These are phyloP conservation scores for Phoebastria nigripes DNA, from an alignment of 2,797 vertebrate species.

Conservation along the genomic window DNA sequence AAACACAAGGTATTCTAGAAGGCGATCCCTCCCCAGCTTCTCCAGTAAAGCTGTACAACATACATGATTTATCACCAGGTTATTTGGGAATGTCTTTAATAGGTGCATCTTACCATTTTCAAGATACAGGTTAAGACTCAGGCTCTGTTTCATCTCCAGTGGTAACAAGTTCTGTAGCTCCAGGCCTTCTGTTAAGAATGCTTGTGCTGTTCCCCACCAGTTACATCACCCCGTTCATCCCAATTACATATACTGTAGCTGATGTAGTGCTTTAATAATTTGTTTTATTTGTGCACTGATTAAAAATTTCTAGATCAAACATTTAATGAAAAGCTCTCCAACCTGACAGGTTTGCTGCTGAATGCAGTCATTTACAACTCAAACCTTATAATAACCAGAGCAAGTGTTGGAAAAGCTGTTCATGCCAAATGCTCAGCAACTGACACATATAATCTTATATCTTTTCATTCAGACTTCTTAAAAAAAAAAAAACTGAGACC, in stretches of 20 bases:
- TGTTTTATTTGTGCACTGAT: slow-evolving; percentile 65
- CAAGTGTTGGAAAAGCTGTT: slow-evolving; percentile 65
- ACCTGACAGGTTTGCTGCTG: slow-evolving; percentile 48
- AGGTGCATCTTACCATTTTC: slow-evolving; percentile 29
- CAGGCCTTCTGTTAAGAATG: slow-evolving; percentile 48
- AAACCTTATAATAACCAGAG: slow-evolving; percentile 58
- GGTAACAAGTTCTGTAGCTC: slow-evolving; percentile 52
- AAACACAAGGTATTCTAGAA: background rate
- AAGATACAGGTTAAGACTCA: slow-evolving; percentile 30
- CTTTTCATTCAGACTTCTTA: slow-evolving; percentile 39
- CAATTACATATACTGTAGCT: slow-evolving; percentile 14
- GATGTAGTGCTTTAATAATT: slow-evolving; percentile 63
- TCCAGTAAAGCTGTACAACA: background rate
- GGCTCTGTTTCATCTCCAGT: slow-evolving; percentile 43
- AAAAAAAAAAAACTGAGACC: background rate
- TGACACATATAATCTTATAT: slow-evolving; percentile 62
- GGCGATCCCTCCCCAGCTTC: background rate
- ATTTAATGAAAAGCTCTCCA: slow-evolving; percentile 60
- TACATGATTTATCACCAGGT: background rate
- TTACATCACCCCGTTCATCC: slow-evolving; percentile 59
- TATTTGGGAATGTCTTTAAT: slow-evolving; percentile 18
- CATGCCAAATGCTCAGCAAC: slow-evolving; percentile 61
- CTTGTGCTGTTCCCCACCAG: slow-evolving; percentile 22
- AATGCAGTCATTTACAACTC: slow-evolving; percentile 63
- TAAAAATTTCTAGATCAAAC: slow-evolving; percentile 65